A percentile compares a stretch with the other conserved stretches of the same genome.
Evolutionary conservation across 2,113 vertebrate genomes (phyloP).

Genomic region (Gymnogyps californianus): DNA sequence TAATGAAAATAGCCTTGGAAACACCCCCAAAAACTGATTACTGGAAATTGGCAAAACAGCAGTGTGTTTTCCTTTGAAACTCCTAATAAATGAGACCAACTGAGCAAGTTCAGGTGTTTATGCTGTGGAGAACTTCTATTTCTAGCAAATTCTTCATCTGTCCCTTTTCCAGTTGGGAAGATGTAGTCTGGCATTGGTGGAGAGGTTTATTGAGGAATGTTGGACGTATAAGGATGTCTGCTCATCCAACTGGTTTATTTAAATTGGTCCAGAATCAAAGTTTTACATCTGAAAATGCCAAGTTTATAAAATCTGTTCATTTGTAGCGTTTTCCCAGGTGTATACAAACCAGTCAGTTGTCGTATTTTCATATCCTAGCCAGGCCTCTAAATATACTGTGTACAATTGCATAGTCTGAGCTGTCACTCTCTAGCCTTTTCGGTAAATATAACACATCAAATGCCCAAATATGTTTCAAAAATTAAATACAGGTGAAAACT

Average conservation of each 20-base stretch:
- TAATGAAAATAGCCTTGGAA: conserved; percentile 34
- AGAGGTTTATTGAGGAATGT: not conserved
- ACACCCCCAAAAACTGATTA: not conserved
- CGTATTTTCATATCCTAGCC: not conserved
- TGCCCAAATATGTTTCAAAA: not conserved
- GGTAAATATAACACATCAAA: not conserved
- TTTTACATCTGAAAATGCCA: not conserved
- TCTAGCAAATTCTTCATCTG: not conserved
- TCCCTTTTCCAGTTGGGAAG: not conserved
- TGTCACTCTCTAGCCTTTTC: not conserved
- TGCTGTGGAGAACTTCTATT: not conserved
- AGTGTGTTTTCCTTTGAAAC: not conserved
- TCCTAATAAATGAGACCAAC: not conserved
- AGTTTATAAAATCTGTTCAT: not conserved
- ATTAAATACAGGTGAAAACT: not conserved
- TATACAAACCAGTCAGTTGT: not conserved
- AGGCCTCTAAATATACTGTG: not conserved
- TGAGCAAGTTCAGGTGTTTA: not conserved
- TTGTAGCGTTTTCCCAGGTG: not conserved
- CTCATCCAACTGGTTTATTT: not conserved
- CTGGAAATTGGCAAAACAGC: not conserved
- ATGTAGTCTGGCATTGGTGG: not conserved
- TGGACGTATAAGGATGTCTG: not conserved
- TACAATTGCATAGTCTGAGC: not conserved
- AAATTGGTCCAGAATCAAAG: not conserved